phyloP scores from a whole-genome alignment of 2,797 vertebrate genomes.

The Manis javanica region DNA sequence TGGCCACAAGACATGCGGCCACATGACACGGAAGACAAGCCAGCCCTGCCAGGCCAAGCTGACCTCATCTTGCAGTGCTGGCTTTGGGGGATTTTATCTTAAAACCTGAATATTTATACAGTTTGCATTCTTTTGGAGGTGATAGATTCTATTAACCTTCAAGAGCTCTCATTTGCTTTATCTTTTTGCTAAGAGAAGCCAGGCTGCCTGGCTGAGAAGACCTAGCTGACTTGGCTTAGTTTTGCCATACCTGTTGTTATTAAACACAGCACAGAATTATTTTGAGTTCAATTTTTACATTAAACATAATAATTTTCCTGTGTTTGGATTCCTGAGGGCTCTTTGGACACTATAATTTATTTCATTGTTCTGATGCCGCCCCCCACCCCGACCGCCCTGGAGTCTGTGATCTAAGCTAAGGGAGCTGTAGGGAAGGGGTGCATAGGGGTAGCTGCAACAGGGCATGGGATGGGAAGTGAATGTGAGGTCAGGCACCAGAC shows the following conservation, averaged over 20 bases:
- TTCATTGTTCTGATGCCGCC: conserved; percentile 47
- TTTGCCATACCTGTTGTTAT: conserved; percentile 80
- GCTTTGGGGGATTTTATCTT: conserved; percentile 78
- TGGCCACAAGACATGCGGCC: conserved; percentile 24
- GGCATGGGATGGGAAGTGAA: neutral
- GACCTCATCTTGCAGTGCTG: conserved; percentile 32
- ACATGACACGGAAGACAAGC: neutral
- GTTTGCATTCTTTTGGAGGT: conserved; percentile 78
- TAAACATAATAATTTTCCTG: conserved; percentile 82
- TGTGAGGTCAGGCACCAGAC: neutral
- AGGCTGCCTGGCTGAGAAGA: conserved; percentile 70
- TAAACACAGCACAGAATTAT: conserved; percentile 81
- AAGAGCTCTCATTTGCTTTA: conserved; percentile 71
- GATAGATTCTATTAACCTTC: conserved; percentile 80
- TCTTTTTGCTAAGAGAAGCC: conserved; percentile 78
- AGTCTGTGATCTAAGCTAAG: neutral
- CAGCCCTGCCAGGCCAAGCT: conserved; percentile 25
- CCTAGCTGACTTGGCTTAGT: conserved; percentile 64
- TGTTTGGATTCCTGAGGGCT: conserved; percentile 77
- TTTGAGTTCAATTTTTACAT: conserved; percentile 81
- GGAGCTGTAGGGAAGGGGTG: neutral
- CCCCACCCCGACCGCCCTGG: neutral
- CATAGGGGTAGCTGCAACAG: neutral
- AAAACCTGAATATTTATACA: conserved; percentile 81
- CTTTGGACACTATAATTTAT: conserved; percentile 74